Percentiles rank a stretch among this genome's conserved stretches.
These are phyloP conservation scores for Eristalis pertinax DNA, from an alignment of 2,888 invertebrate genomes.

Conservation along the genomic window DNA sequence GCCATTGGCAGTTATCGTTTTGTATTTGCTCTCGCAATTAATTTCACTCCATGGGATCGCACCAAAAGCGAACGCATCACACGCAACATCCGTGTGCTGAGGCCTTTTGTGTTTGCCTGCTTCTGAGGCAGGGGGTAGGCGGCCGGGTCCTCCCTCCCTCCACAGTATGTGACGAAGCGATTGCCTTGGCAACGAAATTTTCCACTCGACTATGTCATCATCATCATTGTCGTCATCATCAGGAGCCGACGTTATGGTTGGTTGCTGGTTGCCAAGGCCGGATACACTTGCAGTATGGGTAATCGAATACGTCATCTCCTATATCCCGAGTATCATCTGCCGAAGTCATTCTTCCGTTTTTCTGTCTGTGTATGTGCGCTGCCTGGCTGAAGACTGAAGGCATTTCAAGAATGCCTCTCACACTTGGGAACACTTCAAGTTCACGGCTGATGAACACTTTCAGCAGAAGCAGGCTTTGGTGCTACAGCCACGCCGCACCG, in stretches of 20 bases:
- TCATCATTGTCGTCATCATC: background rate
- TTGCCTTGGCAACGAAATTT: constrained; percentile 58
- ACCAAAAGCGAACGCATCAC: constrained; percentile 56
- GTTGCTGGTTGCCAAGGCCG: constrained; percentile 20
- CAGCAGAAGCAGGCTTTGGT: constrained; percentile 6
- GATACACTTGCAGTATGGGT: constrained; percentile 62
- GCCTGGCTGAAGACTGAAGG: constrained; percentile 15
- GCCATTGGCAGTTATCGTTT: constrained; percentile 31
- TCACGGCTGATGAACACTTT: constrained; percentile 64
- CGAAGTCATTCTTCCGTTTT: background rate
- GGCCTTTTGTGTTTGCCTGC: background rate
- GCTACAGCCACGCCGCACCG: background rate
- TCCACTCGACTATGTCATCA: constrained; percentile 48
- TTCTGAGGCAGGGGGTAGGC: too few relatives aligned
- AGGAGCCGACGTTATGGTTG: constrained; percentile 5
- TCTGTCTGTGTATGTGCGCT: background rate
- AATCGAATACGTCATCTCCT: constrained; percentile 68
- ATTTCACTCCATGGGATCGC: constrained; percentile 59
- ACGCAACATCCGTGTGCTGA: constrained; percentile 53
- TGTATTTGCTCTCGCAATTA: constrained; percentile 65
- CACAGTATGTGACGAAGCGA: constrained; percentile 42
- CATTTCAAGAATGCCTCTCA: constrained; percentile 58
- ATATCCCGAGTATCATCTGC: constrained; percentile 42
- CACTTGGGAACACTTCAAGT: constrained; percentile 45
- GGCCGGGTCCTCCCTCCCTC: background rate